Conservation (phyloP, 2,113 vertebrate species). For the Protobothrops flavoviridis region DNA sequence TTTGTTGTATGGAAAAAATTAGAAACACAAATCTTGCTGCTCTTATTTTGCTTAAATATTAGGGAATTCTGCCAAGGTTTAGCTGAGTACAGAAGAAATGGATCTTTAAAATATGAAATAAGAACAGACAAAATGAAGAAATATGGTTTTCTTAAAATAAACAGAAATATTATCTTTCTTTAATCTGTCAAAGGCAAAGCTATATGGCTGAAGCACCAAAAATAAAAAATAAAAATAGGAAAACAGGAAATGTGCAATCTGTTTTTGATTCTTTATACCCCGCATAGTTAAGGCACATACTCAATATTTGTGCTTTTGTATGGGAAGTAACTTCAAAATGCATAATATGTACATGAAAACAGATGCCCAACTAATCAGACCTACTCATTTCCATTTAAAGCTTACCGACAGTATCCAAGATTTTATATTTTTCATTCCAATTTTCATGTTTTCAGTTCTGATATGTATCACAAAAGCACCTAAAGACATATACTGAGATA, state of each 20-base stretch:
- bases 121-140: conserved; percentile 47
- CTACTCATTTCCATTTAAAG: neutral
- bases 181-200: neutral
- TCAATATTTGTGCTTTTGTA: neutral
- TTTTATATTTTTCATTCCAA: neutral
- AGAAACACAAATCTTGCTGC: conserved; percentile 36
- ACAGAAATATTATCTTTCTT: conserved; percentile 41
- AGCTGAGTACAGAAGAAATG: conserved; percentile 48
- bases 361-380: neutral
- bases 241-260: conserved; percentile 43
- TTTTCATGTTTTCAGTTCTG: neutral
- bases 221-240: conserved; percentile 24
- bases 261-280: conserved; percentile 31
- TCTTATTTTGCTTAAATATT: conserved; percentile 46
- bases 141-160: conserved; percentile 41
- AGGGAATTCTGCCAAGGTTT: conserved; percentile 54
- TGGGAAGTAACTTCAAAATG: neutral
- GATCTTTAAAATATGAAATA: conserved; percentile 63
- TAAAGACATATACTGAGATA: neutral
- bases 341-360: neutral
- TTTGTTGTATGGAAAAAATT: conserved; percentile 13
- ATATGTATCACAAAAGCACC: neutral
- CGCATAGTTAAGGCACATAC: neutral
- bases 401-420: neutral
- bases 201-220: conserved; percentile 5